Evolutionary conservation across 1,140 invertebrate species (phyloP), one percentile per base, ranked within the genome.

Genomic region (Drosophila busckii): DNA sequence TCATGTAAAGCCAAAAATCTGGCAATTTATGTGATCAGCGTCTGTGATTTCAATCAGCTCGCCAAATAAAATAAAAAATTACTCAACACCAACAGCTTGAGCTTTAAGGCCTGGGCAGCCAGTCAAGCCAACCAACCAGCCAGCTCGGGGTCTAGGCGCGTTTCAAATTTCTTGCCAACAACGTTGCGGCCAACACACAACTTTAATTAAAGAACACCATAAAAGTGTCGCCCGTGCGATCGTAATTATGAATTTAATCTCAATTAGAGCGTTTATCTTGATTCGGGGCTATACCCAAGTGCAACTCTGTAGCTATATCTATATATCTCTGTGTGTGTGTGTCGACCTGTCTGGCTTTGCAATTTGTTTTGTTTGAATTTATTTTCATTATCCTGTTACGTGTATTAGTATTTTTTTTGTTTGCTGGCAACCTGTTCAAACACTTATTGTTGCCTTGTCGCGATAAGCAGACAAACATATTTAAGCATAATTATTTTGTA

Each of bases 171-270:
- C 75, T 59, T 54, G 65, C 31, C 54, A 25, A 28, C 22, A 53
- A 7, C 25, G 22, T 22, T 42, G 42, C 58, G 29, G 42, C 63
- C 22, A 50, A 31, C 28, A 45, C 63, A 63, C 55, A 55, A 78
- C 60, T 82, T 82, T 82, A 82, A 82, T 82, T 82, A 82, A 82
- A 82, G 75, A 82, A 82, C 75, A 82, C 75, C 70, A 82, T 82
- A 75, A 82, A 82, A 82, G 75, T 82, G 75, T 82, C 75, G 75
- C 75, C 59, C 55, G 69, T 69, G 75, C 75, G 75, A 82, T 82
- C 75, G 75, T 82, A 82, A 82, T 82, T 82, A 82, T 82, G 75
- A 82, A 82, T 82, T 82, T 82, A 82, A 82, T 82, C 75, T 82
- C 75, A 82, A 82, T 82, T 82, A 82, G 71, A 82, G 69, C 61